Evolutionary conservation across 2,113 vertebrate genomes (phyloP).

Genomic region (Thunnus maccoyii): DNA sequence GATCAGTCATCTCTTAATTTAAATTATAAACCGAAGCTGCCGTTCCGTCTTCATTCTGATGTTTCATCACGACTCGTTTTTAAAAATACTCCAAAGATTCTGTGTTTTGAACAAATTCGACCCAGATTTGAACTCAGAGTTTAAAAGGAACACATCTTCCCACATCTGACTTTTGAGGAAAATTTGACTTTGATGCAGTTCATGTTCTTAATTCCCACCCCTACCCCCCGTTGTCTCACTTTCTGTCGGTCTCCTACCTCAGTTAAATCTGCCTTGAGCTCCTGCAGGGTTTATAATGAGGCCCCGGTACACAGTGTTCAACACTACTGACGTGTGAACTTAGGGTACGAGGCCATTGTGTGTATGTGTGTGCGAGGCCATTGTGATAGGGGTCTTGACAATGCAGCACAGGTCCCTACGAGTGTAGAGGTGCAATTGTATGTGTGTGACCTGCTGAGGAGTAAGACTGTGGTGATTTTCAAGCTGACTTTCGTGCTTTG

Average conservation of each 20-base stretch:
- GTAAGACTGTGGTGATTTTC: slow-evolving; percentile 9
- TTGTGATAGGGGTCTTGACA: no score
- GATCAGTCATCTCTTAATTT: neutral
- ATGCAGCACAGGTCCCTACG: no score
- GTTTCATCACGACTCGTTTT: neutral
- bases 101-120: neutral
- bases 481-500: neutral
- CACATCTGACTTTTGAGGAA: neutral
- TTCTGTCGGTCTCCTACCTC: neutral
- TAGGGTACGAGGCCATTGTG: neutral
- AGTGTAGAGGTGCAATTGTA: no score
- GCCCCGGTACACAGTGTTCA: slow-evolving; percentile 31
- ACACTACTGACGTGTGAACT: slow-evolving; percentile 4
- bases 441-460: neutral
- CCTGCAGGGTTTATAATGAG: slow-evolving; percentile 44
- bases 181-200: slow-evolving; percentile 20
- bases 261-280: slow-evolving; percentile 35
- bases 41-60: neutral
- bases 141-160: neutral
- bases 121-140: neutral
- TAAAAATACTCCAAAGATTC: neutral
- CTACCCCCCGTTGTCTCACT: neutral
- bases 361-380: neutral
- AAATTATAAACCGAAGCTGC: neutral
- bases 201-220: neutral